Evolutionary conservation across 2,888 invertebrate species (phyloP), one percentile per base, ranked within the genome.

Genomic region (Drosophila atroscutellata): DNA sequence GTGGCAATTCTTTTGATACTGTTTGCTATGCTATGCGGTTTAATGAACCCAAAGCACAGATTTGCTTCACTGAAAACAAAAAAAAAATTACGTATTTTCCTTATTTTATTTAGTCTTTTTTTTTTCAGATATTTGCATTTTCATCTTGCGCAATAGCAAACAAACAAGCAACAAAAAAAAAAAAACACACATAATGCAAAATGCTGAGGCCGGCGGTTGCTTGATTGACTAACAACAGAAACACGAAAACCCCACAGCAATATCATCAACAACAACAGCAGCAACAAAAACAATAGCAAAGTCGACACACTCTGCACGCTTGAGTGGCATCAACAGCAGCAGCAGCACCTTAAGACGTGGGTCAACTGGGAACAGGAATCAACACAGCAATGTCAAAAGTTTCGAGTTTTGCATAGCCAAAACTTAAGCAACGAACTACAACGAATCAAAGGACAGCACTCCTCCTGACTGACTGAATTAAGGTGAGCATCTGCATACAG

Each of bases 41-140:
- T 75, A 79, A 61, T 89, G 75, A 81, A 83, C 86, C 51, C 26
- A 64, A 55, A 57, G 28, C 57, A 54, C 60, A 66, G 55, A 69
- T 80, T 80, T 47, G 60, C 61, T 73, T 54, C 52, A 70, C 63
- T 73, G 54, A 54, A 67, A 63, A 58, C 55, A 50, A 39, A 65
- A 54, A 65, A 54, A 39, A 24, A 28, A 32, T 36, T 13, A 34
- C 13, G 2, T 13, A 34, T 18, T 37, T 37, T 36, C 36, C 11
- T 30, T 20, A 0, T 51, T 2, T 70, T 75, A 3, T 78, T 54
- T 54, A 2, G 2, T 24, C 64, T 42, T 77, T 60, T 73, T 49
- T 71, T 78, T 88, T 91, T 72, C 91, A 91, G 91, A 83, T 86
- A 91, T 91, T 91, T 88, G 86, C 92, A 91, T 91, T 89, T 89